Evolutionary conservation across 1,140 invertebrate species (phyloP).

Genomic region (Pseudomyrmex pallidus): DNA sequence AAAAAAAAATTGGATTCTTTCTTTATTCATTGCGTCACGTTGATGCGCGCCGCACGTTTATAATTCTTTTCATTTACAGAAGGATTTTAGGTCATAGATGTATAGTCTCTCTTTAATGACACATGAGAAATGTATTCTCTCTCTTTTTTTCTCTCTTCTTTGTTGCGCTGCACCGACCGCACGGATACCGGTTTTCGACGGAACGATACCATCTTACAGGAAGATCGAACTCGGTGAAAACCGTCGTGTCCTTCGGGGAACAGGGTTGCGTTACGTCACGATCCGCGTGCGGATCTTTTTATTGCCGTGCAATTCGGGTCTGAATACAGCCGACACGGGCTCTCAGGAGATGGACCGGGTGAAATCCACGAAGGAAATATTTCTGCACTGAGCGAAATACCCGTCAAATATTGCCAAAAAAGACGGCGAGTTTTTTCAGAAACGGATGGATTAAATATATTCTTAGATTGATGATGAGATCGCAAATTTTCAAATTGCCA

Average conservation of each 20-base stretch:
- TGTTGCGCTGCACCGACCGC: background rate
- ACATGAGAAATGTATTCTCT: no score
- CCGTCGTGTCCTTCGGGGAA: conserved; percentile 67
- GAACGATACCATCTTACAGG: conserved; percentile 74
- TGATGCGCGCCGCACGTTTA: no score
- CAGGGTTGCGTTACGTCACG: conserved; percentile 72
- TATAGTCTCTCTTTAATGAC: no score
- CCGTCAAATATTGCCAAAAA: background rate
- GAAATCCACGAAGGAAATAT: conserved; percentile 27
- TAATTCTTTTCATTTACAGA: no score
- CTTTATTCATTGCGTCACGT: no score
- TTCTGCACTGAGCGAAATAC: background rate
- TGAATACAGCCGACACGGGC: conserved; percentile 18
- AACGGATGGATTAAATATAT: no score
- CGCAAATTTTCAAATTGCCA: no score
- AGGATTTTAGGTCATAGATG: no score
- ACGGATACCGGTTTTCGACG: conserved; percentile 66
- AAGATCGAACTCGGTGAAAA: conserved; percentile 74
- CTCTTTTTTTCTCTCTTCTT: conserved; percentile 5
- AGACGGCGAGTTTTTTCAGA: no score
- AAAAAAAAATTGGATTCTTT: no score
- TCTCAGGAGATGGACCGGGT: background rate
- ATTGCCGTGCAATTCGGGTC: conserved; percentile 36
- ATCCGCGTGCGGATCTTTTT: conserved; percentile 24
- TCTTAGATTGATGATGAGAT: no score